Base-by-base conservation (phyloP, 2,113 vertebrate genomes). In the Cygnus buccinator region DNA sequence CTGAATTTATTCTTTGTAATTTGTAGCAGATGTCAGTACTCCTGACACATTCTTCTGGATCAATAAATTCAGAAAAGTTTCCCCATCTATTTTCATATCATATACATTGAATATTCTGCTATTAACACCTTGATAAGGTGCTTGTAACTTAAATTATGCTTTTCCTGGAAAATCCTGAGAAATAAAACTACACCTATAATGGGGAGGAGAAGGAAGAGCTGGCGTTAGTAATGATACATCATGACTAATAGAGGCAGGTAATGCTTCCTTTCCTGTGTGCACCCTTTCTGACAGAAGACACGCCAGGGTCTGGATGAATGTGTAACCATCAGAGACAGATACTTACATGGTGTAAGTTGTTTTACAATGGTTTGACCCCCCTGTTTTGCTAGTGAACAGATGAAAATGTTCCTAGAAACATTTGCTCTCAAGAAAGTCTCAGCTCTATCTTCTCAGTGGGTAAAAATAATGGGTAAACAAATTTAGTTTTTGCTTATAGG, bases 291-390 rank as follows among this genome's bases (percentile, higher is more conserved):
- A 21, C 37, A 77, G 23, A 83, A 76, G 79, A 20, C 0, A 0
- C 46, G 46, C 9, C 28, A 44, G 58, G 15, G 15, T 44, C 52
- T 90, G 75, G 19, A 73, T 92, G 76, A 57, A 55, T 26, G 4
- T 1, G 0, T 79, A 68, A 57, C n/a, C 41, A 17, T 73, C 67
- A 44, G 67, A 95, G 43, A 25, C 16, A 13, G 23, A 25, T 76
- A 11, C 18, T 44, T 84, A 6, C 0, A 5, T 23, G 7, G 7
- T 62, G 0, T 44, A 22, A 70, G 23, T 61, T 83, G 48, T 54
- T 73, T 52, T 41, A n/a, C 21, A 10, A 71, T n/a, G 87, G 3
- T 80, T 78, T 85, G 25, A 8, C 0, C 11, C 3, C 0, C 0
- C 29, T 52, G 5, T 33, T 90, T 41, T 58, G 11, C 41, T 61